Conservation (phyloP, 2,888 invertebrate species). For the Drosophila macrospina region DNA sequence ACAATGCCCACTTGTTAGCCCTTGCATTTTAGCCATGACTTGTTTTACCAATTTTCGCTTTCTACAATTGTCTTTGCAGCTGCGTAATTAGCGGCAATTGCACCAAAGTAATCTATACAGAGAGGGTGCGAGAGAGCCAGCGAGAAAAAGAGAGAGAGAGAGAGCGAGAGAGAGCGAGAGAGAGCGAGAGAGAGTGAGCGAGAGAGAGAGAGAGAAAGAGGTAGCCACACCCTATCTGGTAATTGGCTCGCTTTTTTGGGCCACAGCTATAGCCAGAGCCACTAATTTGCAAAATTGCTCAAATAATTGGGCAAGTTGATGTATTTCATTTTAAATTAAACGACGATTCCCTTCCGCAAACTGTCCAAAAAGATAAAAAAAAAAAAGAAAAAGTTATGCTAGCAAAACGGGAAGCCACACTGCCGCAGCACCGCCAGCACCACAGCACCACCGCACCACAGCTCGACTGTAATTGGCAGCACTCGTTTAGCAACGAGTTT, state of each 20-base stretch:
- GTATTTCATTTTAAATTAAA: slow-evolving; percentile 72
- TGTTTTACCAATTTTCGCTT: slow-evolving; percentile 36
- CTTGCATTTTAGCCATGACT: slow-evolving; percentile 40
- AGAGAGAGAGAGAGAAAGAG: background rate
- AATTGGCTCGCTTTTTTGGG: slow-evolving; percentile 64
- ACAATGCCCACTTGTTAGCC: slow-evolving; percentile 65
- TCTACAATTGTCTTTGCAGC: slow-evolving; percentile 48
- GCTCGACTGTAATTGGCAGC: slow-evolving; percentile 63
- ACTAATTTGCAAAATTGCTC: slow-evolving; percentile 77
- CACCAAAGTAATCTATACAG: slow-evolving; percentile 61
- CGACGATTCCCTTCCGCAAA: slow-evolving; percentile 35
- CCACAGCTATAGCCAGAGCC: slow-evolving; percentile 50
- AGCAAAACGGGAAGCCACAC: slow-evolving; percentile 12
- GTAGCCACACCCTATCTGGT: slow-evolving; percentile 31
- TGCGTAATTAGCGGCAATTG: slow-evolving; percentile 66
- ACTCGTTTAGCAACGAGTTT: slow-evolving; percentile 27
- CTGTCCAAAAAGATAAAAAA: slow-evolving; percentile 22
- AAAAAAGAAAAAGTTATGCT: background rate
- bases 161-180: slow-evolving; percentile 14
- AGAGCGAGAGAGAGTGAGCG: background rate
- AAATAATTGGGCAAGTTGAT: slow-evolving; percentile 75
- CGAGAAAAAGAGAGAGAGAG: background rate
- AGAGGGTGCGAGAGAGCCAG: background rate
- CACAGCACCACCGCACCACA: background rate
- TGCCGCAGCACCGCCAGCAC: background rate